Evolutionary conservation across 2,888 invertebrate genomes (phyloP).

Genomic region (Acanthacorydalis orientalis): DNA sequence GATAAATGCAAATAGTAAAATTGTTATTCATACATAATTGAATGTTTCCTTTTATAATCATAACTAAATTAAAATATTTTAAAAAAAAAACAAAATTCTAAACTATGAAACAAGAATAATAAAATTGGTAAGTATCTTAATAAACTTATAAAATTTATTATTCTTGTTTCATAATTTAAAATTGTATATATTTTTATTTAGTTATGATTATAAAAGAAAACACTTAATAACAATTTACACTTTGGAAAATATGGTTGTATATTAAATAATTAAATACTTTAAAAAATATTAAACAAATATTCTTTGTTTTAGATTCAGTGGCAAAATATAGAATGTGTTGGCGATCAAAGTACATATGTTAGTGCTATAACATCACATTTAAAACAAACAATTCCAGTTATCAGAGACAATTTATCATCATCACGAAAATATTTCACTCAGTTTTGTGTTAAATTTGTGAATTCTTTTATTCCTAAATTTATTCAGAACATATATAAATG

Average conservation of each 20-base stretch:
- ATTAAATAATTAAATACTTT: not conserved
- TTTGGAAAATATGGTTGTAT: not conserved
- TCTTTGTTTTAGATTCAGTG: conserved; percentile 52
- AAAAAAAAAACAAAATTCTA: no score
- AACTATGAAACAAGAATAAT: no score
- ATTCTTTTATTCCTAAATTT: conserved; percentile 89
- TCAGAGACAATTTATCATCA: conserved; percentile 75
- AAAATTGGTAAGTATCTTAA: no score
- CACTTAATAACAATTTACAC: no score
- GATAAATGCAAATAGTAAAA: no score
- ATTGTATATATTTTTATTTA: no score
- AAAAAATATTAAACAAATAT: conserved; percentile 1
- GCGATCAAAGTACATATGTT: conserved; percentile 93
- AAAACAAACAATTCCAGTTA: conserved; percentile 70
- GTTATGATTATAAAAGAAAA: no score
- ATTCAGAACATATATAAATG: conserved; percentile 82
- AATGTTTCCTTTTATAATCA: no score
- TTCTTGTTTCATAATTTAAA: no score
- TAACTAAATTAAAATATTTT: no score
- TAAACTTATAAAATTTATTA: no score
- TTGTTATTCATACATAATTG: no score
- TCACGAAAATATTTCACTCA: conserved; percentile 97
- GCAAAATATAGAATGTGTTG: conserved; percentile 84
- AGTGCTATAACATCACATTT: conserved; percentile 76
- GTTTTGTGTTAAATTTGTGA: conserved; percentile 91